Percentiles rank a stretch among this genome's conserved stretches.
These are phyloP conservation scores for Paelopatides confundens DNA, from an alignment of 53 echinoderm and acorn worm species.

Conservation along the genomic window DNA sequence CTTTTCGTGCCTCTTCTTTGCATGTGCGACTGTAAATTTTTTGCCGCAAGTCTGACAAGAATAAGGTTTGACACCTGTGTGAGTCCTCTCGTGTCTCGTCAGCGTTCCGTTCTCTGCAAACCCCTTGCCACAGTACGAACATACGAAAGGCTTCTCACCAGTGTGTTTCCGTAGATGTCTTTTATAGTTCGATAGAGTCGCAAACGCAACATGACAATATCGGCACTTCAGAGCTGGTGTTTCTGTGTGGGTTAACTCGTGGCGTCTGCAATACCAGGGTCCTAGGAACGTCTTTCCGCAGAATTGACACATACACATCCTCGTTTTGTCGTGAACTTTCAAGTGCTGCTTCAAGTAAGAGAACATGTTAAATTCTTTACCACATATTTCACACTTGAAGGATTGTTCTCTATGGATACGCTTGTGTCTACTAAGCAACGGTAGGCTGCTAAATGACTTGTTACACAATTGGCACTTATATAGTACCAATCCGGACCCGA, in stretches of 20 bases:
- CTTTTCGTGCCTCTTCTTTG: slow-evolving; percentile 30
- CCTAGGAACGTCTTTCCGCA: slow-evolving; percentile 36
- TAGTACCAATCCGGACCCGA: not conserved
- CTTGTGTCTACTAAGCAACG: not conserved
- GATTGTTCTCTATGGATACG: slow-evolving; percentile 8
- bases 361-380: slow-evolving; percentile 5
- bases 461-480: slow-evolving; percentile 10
- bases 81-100: slow-evolving; percentile 25
- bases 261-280: slow-evolving; percentile 33
- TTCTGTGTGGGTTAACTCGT: slow-evolving; percentile 34
- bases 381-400: slow-evolving; percentile 21
- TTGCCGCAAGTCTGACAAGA: slow-evolving; percentile 26
- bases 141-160: slow-evolving; percentile 25
- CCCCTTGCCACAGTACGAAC: slow-evolving; percentile 22
- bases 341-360: slow-evolving; percentile 42
- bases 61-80: not conserved
- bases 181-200: slow-evolving; percentile 26
- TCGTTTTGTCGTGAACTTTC: slow-evolving; percentile 17
- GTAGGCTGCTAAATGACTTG: not conserved
- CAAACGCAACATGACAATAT: slow-evolving; percentile 23
- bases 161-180: slow-evolving; percentile 36
- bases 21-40: slow-evolving; percentile 14
- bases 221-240: slow-evolving; percentile 21
- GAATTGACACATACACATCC: slow-evolving; percentile 35
- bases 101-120: slow-evolving; percentile 40